Evolutionary conservation across 2,113 vertebrate genomes (phyloP).

Genomic region (Columbina picui): DNA sequence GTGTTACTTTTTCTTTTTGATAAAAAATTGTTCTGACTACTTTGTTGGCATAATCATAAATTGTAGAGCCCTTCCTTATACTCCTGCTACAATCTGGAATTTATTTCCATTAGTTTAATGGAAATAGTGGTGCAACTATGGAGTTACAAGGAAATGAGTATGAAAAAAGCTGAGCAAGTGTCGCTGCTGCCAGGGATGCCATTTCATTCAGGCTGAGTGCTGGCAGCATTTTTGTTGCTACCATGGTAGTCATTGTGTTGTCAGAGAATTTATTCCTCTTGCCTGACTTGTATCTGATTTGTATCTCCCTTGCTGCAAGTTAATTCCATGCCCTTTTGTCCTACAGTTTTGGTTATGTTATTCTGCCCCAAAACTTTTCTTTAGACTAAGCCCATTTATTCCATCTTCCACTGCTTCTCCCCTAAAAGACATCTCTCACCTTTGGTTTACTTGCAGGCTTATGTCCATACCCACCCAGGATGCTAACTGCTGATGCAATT

Average conservation of each 20-base stretch:
- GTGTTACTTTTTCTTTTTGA: neutral
- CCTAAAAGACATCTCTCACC: neutral
- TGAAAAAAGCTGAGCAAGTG: neutral
- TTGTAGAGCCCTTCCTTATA: neutral
- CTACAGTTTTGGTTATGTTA: fast-evolving
- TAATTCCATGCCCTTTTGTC: neutral
- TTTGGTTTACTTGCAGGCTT: neutral
- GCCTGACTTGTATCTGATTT: neutral
- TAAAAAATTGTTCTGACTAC: neutral
- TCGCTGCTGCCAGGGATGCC: neutral
- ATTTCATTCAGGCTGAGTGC: neutral
- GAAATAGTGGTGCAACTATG: neutral
- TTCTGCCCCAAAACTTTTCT: neutral
- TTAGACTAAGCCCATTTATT: neutral
- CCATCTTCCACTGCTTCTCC: neutral
- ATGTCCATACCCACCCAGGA: fast-evolving
- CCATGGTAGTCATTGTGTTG: fast-evolving
- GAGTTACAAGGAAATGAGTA: neutral
- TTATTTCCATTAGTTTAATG: neutral
- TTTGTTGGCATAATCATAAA: neutral
- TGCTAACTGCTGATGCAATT: neutral
- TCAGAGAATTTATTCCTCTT: neutral
- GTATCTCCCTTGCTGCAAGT: neutral
- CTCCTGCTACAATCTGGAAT: neutral
- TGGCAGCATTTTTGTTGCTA: neutral